These are phyloP conservation scores for Pangasius djambal DNA, from an alignment of 2,797 vertebrate genomes.

Conservation along the genomic window DNA sequence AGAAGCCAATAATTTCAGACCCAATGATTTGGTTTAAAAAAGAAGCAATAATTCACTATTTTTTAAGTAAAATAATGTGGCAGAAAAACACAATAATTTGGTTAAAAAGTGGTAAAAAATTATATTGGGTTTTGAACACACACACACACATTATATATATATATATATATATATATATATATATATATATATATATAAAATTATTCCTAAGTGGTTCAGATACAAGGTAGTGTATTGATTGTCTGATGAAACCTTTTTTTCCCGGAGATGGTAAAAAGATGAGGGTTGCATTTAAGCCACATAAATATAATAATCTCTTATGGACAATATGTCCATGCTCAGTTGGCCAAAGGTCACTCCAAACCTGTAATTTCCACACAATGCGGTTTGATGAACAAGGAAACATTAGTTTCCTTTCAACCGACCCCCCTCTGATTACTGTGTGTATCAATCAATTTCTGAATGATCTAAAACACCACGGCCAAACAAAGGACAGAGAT, in stretches of 20 bases:
- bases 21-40: background rate
- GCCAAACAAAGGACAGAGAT: slow-evolving; percentile 62
- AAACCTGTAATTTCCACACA: slow-evolving; percentile 75
- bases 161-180: too few species aligned
- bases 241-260: background rate
- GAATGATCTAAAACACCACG: slow-evolving; percentile 56
- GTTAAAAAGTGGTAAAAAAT: too few species aligned
- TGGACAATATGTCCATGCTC: slow-evolving; percentile 61
- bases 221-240: slow-evolving; percentile 26
- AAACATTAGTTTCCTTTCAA: slow-evolving; percentile 57
- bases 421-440: slow-evolving; percentile 65
- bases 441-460: slow-evolving; percentile 70
- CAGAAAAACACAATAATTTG: background rate
- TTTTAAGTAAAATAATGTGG: background rate
- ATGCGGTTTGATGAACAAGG: slow-evolving; percentile 73
- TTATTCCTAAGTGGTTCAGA: background rate
- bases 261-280: background rate
- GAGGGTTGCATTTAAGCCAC: slow-evolving; percentile 15
- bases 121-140: too few species aligned
- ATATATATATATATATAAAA: too few species aligned
- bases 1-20: background rate
- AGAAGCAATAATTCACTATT: too few species aligned
- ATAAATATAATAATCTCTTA: slow-evolving; percentile 65
- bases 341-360: slow-evolving; percentile 67
- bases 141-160: too few species aligned